phyloP scores from a whole-genome alignment of 2,888 invertebrate species.

The Rosalia funebris region DNA sequence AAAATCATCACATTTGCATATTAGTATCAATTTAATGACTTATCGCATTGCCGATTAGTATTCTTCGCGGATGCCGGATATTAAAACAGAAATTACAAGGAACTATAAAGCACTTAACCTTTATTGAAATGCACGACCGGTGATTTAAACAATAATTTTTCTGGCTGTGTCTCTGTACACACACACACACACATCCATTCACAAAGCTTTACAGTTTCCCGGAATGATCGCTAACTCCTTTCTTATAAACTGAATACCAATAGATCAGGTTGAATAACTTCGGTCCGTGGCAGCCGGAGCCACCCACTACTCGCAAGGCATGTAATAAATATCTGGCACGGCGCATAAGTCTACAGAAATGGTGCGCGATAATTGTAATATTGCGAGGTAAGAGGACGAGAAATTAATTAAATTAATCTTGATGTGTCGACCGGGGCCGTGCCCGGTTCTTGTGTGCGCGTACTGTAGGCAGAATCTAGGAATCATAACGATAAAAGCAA shows the following conservation, averaged over 20 bases:
- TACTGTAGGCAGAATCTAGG: not conserved
- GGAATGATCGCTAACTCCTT: conserved; percentile 32
- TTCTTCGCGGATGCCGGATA: conserved; percentile 40
- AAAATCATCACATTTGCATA: conserved; percentile 20
- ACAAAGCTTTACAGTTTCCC: conserved; percentile 32
- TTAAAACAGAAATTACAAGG: conserved; percentile 44
- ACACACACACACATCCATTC: conserved; percentile 29
- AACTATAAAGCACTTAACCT: conserved; percentile 40
- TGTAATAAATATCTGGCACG: conserved; percentile 15
- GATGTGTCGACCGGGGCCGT: not conserved
- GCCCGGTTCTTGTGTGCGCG: not conserved
- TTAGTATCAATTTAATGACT: conserved; percentile 27
- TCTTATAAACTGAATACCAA: conserved; percentile 35
- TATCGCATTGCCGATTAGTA: conserved; percentile 29
- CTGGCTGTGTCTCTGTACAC: conserved; percentile 16
- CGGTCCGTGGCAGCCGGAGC: not conserved
- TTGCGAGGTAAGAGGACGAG: conserved; percentile 1
- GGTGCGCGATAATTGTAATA: conserved; percentile 26
- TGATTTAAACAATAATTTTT: conserved; percentile 36
- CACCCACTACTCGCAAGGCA: not conserved
- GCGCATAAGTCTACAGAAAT: conserved; percentile 31
- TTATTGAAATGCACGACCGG: conserved; percentile 35
- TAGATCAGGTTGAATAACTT: conserved; percentile 28
- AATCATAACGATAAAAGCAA: no score
- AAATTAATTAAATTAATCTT: conserved; percentile 16